Base-by-base conservation (phyloP, 2,888 invertebrate genomes). In the Lacanobia oleracea region DNA sequence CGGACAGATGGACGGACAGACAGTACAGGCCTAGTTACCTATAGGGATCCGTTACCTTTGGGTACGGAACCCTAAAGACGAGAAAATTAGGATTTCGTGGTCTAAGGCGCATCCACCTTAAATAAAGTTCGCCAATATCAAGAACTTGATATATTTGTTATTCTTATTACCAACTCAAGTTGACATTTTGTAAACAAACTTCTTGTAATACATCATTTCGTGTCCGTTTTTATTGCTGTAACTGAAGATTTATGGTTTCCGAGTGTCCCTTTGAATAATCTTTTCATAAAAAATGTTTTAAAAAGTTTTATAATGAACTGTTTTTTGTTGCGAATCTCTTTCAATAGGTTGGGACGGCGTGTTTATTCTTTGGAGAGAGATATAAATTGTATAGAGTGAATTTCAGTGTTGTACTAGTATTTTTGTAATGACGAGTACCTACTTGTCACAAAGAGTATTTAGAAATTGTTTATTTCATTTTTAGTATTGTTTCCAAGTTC, bases 231-330 rank as follows among this genome's bases (percentile, higher is more conserved):
- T 77, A 86, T 82, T 76, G 82, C 82, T 72, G 64, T 67, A 59
- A 51, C 53, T 48, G 56, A 64, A 73, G 77, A 85, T 85, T 85
- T 85, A 85, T 67, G 68, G 33, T 56, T 72, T 82, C 84, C 82
- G 77, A 86, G 81, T 79, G 82, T 74, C 81, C 81, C 51, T 86
- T 79, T 79, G 79, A 79, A 84, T 79, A 83, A 72, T 72, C 82
- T 84, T 82, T 84, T 86, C 82, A 84, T 72, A 83, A 83, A 85
- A 84, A 83, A 70, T 75, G 67, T 73, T 81, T 79, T 71, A 61
- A 83, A 84, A 84, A 77, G 57, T 73, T 85, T 84, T 70, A 84
- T 86, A 86, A 86, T 84, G 86, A 86, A 86, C 79, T 73, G 75
- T 72, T 75, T 76, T 84, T 83, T 84, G 75, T 82, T 66, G 60